A percentile compares a stretch with the other conserved stretches of the same genome.
phyloP scores from a whole-genome alignment of 1,140 invertebrate species.

The Zaprionus nigranus region DNA sequence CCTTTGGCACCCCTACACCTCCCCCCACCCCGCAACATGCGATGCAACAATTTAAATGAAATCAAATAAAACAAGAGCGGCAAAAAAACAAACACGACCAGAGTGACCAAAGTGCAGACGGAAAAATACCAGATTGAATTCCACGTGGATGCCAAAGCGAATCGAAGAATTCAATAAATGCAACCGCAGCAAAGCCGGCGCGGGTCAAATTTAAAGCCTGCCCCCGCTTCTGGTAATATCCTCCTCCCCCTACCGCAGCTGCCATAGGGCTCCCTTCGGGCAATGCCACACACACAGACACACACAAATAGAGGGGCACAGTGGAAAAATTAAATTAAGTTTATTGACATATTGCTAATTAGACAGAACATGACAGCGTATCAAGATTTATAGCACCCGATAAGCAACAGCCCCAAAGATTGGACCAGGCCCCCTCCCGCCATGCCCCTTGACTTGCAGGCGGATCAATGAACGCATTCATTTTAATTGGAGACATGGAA shows the following conservation, averaged over 20 bases:
- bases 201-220: slow-evolving; percentile 39
- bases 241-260: not conserved
- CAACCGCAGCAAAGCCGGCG: slow-evolving; percentile 14
- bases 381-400: slow-evolving; percentile 83
- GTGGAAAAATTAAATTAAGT: slow-evolving; percentile 80
- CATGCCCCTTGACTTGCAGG: slow-evolving; percentile 20
- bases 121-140: slow-evolving; percentile 32
- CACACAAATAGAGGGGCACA: slow-evolving; percentile 8
- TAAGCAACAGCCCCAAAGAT: slow-evolving; percentile 54
- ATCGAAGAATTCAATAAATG: slow-evolving; percentile 49
- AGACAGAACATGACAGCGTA: slow-evolving; percentile 84
- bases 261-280: slow-evolving; percentile 4
- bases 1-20: not conserved
- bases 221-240: not conserved
- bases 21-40: too few species aligned
- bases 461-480: slow-evolving; percentile 84
- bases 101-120: slow-evolving; percentile 5
- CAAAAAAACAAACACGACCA: slow-evolving; percentile 15
- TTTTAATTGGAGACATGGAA: slow-evolving; percentile 83
- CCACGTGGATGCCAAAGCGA: slow-evolving; percentile 24
- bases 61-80: slow-evolving; percentile 12
- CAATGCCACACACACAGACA: slow-evolving; percentile 35
- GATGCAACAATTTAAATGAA: slow-evolving; percentile 10
- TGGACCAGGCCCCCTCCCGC: not conserved
- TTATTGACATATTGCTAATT: slow-evolving; percentile 84